A percentile compares a stretch with the other conserved stretches of the same genome.
These are phyloP conservation scores for Dinoponera quadriceps DNA, from an alignment of 1,140 invertebrate genomes.

Conservation along the genomic window DNA sequence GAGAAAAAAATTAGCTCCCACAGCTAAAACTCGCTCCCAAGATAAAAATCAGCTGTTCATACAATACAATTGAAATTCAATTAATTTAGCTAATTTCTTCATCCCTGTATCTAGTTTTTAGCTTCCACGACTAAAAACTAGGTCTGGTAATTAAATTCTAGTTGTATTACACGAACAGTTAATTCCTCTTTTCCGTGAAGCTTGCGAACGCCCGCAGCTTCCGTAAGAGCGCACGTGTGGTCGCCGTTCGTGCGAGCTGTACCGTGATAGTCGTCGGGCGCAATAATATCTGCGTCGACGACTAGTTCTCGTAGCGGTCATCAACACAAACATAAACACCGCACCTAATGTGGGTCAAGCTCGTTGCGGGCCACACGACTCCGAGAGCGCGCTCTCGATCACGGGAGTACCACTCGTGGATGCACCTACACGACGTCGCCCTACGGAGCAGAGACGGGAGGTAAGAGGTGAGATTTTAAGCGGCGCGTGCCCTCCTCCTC, in stretches of 20 bases:
- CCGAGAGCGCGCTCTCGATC: conserved; percentile 8
- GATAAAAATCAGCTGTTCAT: no score
- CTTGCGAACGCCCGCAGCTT: neutral
- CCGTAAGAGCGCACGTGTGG: neutral
- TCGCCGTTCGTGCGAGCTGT: neutral
- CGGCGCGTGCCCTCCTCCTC: conserved; percentile 10
- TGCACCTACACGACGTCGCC: conserved; percentile 14
- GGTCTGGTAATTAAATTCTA: no score
- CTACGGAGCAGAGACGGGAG: conserved; percentile 16
- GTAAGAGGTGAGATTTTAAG: conserved; percentile 60
- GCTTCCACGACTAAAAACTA: no score
- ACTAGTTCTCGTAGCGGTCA: conserved; percentile 22
- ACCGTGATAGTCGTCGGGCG: neutral
- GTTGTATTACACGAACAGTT: no score
- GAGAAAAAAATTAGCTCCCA: no score
- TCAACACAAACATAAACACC: conserved; percentile 34
- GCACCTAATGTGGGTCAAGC: conserved; percentile 46
- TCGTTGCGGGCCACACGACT: conserved; percentile 29
- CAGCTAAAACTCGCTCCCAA: no score
- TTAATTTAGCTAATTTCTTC: no score
- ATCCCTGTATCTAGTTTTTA: no score
- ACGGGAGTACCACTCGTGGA: neutral
- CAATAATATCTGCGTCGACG: conserved; percentile 6
- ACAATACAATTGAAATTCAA: no score
- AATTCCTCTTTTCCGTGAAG: no score